phyloP scores from a whole-genome alignment of 2,888 invertebrate genomes.

The Drosophila neotestacea region DNA sequence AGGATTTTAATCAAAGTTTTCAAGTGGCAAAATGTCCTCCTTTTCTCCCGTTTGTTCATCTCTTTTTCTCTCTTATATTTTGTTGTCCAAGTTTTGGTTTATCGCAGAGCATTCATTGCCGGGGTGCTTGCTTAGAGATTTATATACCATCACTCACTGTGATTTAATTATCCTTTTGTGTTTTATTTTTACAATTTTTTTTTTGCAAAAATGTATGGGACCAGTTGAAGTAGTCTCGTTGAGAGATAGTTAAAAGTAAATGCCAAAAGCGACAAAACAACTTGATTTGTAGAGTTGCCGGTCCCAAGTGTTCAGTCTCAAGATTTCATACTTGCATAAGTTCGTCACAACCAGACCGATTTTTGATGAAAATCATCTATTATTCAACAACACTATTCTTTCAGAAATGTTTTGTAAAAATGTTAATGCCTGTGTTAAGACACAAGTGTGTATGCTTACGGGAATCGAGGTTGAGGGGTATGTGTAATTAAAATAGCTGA shows the following conservation, averaged over 20 bases:
- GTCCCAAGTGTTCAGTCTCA: too few species aligned
- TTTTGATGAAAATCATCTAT: too few species aligned
- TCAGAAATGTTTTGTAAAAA: too few species aligned
- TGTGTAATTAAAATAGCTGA: conserved; percentile 76
- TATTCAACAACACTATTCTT: too few species aligned
- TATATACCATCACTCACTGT: conserved; percentile 67
- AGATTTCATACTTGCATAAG: too few species aligned
- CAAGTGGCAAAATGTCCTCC: conserved; percentile 62
- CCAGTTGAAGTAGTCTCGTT: conserved; percentile 31
- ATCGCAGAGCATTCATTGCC: conserved; percentile 43
- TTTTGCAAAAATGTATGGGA: conserved; percentile 37
- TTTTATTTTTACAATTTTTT: conserved; percentile 4
- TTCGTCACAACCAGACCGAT: too few species aligned
- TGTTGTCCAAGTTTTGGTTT: conserved; percentile 50
- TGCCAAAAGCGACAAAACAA: too few species aligned
- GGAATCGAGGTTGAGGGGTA: conserved; percentile 42
- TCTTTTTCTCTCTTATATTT: conserved; percentile 5
- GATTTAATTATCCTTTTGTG: conserved; percentile 72
- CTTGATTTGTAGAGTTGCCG: too few species aligned
- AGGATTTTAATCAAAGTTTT: conserved; percentile 79
- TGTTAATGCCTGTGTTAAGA: neutral
- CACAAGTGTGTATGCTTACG: neutral
- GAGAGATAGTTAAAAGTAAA: conserved; percentile 4
- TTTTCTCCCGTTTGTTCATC: neutral
- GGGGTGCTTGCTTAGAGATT: conserved; percentile 47